Evolutionary conservation across 2,888 invertebrate genomes (phyloP).

Genomic region (Teleiodes luculella): DNA sequence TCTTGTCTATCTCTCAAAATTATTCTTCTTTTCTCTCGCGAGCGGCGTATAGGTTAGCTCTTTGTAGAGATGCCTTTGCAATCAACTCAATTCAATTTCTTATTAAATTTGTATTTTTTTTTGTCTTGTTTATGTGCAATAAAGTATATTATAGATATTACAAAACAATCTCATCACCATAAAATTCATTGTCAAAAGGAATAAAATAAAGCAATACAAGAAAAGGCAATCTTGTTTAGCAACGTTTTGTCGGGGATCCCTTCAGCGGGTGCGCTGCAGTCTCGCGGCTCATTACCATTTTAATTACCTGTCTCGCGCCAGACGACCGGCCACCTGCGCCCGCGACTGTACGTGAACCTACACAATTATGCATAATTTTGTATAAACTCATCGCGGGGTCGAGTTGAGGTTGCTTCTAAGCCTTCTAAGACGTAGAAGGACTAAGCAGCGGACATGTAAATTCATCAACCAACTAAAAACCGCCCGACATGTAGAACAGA

Average conservation of each 20-base stretch:
- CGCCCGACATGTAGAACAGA: no score
- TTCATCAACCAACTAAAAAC: no score
- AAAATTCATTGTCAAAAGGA: background rate
- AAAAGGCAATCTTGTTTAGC: background rate
- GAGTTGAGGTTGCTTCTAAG: background rate
- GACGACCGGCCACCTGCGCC: slow-evolving; percentile 43
- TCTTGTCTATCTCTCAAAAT: no score
- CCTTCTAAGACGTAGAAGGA: no score
- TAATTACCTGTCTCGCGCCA: slow-evolving; percentile 64
- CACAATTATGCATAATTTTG: slow-evolving; percentile 48
- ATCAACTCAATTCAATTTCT: no score
- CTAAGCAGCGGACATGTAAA: no score
- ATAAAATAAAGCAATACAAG: background rate
- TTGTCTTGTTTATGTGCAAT: no score
- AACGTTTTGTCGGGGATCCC: background rate
- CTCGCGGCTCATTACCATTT: slow-evolving; percentile 66
- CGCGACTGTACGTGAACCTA: slow-evolving; percentile 25
- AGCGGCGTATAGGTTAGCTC: no score
- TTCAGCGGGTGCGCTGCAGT: slow-evolving; percentile 20
- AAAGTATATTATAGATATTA: no score
- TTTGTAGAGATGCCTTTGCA: no score
- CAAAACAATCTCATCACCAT: background rate
- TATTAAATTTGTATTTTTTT: no score
- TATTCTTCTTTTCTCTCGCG: no score
- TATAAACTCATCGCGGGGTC: slow-evolving; percentile 8